Conservation (phyloP, 1,140 invertebrate species). For the Drosophila melanogaster region DNA sequence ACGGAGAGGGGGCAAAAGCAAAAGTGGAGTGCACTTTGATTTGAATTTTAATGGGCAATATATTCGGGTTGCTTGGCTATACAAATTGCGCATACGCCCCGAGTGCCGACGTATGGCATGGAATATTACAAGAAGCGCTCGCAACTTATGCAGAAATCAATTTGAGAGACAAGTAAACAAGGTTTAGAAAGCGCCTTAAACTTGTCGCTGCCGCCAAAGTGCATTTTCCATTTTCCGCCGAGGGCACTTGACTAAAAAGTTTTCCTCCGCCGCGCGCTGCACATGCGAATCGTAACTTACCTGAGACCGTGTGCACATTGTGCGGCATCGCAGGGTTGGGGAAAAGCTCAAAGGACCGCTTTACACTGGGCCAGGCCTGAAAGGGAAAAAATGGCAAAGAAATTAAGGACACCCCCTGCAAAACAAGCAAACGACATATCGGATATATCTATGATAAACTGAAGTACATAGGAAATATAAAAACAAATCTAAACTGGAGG, state of each 20-base stretch:
- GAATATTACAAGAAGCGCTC: conserved; percentile 10
- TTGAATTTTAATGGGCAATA: conserved; percentile 53
- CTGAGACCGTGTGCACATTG: conserved; percentile 77
- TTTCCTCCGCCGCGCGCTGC: conserved; percentile 7
- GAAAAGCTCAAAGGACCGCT: conserved; percentile 77
- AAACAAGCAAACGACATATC: not conserved
- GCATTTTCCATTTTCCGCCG: conserved; percentile 40
- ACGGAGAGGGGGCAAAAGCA: not conserved
- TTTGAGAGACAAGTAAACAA: conserved; percentile 64
- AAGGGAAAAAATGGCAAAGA: conserved; percentile 2
- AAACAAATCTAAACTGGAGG: too few relatives aligned
- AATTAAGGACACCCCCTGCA: not conserved
- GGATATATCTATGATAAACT: not conserved
- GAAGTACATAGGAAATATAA: not conserved
- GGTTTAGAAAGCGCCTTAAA: conserved; percentile 54
- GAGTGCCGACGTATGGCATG: conserved; percentile 1
- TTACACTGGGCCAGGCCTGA: conserved; percentile 80
- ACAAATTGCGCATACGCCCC: conserved; percentile 51
- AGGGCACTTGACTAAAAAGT: conserved; percentile 57
- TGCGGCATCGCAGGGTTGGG: conserved; percentile 63
- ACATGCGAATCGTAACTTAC: conserved; percentile 56
- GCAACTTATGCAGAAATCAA: conserved; percentile 61
- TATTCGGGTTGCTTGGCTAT: conserved; percentile 35
- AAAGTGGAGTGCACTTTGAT: conserved; percentile 47
- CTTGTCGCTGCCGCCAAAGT: conserved; percentile 60